Conservation (phyloP, 2,113 vertebrate species). For the Phasianus colchicus region DNA sequence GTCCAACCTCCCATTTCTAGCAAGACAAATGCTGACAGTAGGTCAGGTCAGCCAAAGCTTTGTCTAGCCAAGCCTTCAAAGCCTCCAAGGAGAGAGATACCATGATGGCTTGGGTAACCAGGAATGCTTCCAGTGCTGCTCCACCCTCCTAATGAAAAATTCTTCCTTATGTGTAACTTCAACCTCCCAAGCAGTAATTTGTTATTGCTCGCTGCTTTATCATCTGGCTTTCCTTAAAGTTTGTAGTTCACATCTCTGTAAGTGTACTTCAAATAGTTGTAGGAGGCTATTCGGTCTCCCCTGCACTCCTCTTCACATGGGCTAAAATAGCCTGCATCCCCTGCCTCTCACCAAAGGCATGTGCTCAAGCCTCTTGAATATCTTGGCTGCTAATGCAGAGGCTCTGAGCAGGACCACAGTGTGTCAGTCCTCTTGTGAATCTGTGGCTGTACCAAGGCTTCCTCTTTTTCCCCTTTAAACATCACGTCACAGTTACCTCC, state of each 20-base stretch:
- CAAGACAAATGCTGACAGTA: conserved; percentile 14
- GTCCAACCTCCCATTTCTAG: conserved; percentile 30
- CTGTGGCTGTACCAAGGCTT: too few relatives aligned
- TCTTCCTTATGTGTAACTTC: conserved; percentile 10
- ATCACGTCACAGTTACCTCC: neutral
- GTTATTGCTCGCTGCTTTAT: neutral
- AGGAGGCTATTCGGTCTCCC: neutral
- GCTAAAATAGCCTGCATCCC: neutral
- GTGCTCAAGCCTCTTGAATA: rapidly evolving
- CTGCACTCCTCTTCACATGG: neutral
- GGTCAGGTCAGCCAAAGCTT: conserved; percentile 25
- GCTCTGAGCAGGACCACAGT: neutral
- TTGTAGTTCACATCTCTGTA: neutral
- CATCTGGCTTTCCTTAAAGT: neutral
- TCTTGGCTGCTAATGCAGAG: neutral
- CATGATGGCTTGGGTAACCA: conserved; percentile 13
- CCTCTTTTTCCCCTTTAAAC: neutral
- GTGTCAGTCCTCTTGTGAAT: neutral
- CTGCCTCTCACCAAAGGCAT: neutral
- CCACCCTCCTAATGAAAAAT: neutral
- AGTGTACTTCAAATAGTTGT: neutral
- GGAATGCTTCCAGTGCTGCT: conserved; percentile 41
- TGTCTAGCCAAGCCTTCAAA: conserved; percentile 55
- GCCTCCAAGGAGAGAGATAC: conserved; percentile 52
- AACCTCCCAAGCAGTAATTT: conserved; percentile 31